Evolutionary conservation across 2,888 invertebrate species (phyloP).

Genomic region (Hydroisotoma schaefferi): DNA sequence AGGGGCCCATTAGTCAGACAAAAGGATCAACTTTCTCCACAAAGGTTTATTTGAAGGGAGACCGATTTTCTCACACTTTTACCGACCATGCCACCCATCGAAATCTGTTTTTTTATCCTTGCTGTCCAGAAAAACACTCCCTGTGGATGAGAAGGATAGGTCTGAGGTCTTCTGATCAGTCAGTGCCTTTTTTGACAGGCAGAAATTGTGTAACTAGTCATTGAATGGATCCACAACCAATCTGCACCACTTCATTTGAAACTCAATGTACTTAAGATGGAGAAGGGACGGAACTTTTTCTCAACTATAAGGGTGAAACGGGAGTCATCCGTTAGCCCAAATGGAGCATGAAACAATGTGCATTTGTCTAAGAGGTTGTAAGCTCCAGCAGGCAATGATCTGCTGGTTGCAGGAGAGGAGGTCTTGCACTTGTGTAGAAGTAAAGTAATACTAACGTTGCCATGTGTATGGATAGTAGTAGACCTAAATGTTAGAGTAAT

Average conservation of each 20-base stretch:
- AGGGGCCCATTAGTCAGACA: constrained; percentile 46
- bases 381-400: neutral
- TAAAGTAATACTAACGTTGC: no score
- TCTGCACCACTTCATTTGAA: neutral
- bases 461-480: no score
- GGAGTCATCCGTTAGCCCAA: constrained; percentile 39
- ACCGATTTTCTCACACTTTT: constrained; percentile 8
- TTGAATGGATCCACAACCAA: constrained; percentile 3
- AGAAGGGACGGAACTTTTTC: constrained; percentile 2
- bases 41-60: constrained; percentile 13
- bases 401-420: neutral
- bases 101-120: neutral
- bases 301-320: constrained; percentile 18
- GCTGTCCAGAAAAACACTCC: no score
- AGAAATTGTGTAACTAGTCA: neutral
- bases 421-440: neutral
- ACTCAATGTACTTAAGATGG: constrained; percentile 4
- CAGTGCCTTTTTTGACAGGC: no score
- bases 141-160: no score
- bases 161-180: no score
- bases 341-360: constrained; percentile 46
- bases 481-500: no score
- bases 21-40: constrained; percentile 37
- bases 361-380: constrained; percentile 20
- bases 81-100: neutral